These are phyloP conservation scores for Hiodon alosoides DNA, from an alignment of 2,113 vertebrate species.

Conservation along the genomic window DNA sequence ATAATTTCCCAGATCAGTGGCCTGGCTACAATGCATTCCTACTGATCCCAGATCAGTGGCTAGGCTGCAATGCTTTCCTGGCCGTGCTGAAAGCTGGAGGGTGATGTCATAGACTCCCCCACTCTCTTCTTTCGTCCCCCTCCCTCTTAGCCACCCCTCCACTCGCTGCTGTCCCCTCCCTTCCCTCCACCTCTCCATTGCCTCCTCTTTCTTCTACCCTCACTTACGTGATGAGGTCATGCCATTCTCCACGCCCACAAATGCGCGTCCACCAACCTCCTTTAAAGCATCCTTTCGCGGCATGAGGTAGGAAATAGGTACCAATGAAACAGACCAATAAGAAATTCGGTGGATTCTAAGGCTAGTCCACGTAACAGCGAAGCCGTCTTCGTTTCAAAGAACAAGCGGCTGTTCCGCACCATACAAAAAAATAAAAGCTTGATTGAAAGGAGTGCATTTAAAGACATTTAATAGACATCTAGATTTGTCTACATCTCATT, in stretches of 20 bases:
- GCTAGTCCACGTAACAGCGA: conserved; percentile 14
- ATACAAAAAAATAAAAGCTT: no score
- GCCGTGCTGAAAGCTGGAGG: conserved; percentile 50
- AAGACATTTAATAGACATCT: no score
- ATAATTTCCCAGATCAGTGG: no score
- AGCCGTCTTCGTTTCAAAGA: conserved; percentile 43
- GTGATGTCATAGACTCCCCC: conserved; percentile 61
- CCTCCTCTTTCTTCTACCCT: conserved; percentile 17
- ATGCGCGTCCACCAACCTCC: conserved; percentile 36
- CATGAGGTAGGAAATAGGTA: conserved; percentile 19
- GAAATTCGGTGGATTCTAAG: background rate
- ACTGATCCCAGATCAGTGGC: no score
- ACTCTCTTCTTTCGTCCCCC: conserved; percentile 1
- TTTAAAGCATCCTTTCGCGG: conserved; percentile 38
- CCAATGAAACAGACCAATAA: conserved; percentile 41
- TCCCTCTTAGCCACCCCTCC: conserved; percentile 11
- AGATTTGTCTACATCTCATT: no score
- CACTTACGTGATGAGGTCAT: conserved; percentile 53
- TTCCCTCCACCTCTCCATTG: conserved; percentile 11
- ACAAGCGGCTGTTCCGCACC: conserved; percentile 15
- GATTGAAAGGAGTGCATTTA: no score
- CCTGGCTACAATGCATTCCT: no score
- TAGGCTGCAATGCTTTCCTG: no score
- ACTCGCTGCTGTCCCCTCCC: background rate
- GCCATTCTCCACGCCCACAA: conserved; percentile 37